Evolutionary conservation across 2,797 vertebrate genomes (phyloP), one percentile per base, ranked within the genome.

Genomic region (Lindbergichthys nudifrons): DNA sequence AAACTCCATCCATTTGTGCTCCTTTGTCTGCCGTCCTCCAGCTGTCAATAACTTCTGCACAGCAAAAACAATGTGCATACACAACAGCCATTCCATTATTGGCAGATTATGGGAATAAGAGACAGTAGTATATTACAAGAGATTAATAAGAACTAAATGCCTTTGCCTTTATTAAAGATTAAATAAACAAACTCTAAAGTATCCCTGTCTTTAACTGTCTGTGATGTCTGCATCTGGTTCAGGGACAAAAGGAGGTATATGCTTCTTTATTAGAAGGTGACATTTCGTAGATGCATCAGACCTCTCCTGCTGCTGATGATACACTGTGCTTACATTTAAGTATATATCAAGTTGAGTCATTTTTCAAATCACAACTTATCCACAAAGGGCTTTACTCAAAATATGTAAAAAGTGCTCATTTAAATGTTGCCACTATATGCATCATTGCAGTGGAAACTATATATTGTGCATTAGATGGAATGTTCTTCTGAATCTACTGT

Each of bases 401-500:
- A 21, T 0, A 39, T 18, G 13, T n/a, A 6, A 58, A 15, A 45
- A 36, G 18, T 21, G 3, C 15, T 15, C 32, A 13, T 50, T 47
- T 32, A 12, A 23, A 23, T 5, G 46, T 57, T 32, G 4, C 4
- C 19, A 18, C 21, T 4, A 12, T 60, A 13, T 65, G 36, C 70
- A 19, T 76, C 47, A 51, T 9, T 68, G 48, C 41, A 54, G 45
- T 47, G 61, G 23, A 75, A 54, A 2, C 11, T 41, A 60, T 65
- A 16, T 65, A 56, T 78, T 59, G 68, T 74, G 18, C 21, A 66
- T 56, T 16, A 50, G 39, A 30, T 26, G 6, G 11, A 12, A 30
- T 60, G 9, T 78, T 61, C 59, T 63, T 64, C 53, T 51, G 32
- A 56, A 52, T 54, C 62, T 26, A 26, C 26, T 26, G 26, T 53